Conservation (phyloP, 2,797 vertebrate species). For the Pantherophis vulpinus region DNA sequence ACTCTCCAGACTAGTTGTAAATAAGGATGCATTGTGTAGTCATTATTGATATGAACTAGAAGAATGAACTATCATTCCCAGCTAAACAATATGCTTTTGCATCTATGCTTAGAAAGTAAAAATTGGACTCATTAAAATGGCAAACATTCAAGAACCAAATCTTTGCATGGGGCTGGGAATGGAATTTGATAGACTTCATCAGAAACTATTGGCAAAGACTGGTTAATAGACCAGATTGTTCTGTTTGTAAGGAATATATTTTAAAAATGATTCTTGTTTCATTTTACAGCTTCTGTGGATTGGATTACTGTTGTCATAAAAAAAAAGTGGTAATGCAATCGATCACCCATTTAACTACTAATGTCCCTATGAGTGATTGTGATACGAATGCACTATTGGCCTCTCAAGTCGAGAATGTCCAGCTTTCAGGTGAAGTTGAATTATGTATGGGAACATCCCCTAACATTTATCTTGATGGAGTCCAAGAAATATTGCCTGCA, state of each 20-base stretch:
- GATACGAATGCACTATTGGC: neutral
- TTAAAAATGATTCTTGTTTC: neutral
- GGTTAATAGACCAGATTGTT: neutral
- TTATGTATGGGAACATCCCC: neutral
- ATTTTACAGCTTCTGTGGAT: neutral
- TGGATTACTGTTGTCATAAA: neutral
- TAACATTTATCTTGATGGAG: neutral
- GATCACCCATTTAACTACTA: neutral
- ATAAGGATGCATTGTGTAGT: neutral
- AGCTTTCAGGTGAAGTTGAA: neutral
- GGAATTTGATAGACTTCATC: neutral
- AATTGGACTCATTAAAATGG: neutral
- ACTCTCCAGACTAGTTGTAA: neutral
- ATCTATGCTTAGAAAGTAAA: neutral
- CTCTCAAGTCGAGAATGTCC: neutral
- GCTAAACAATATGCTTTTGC: neutral
- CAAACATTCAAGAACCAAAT: neutral
- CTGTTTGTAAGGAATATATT: neutral
- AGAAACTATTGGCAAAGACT: too few species aligned
- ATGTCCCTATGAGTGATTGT: neutral
- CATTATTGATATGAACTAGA: neutral
- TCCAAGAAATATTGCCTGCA: neutral
- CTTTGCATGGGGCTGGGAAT: neutral
- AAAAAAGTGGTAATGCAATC: neutral
- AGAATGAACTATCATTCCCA: neutral